These are phyloP conservation scores for Dromiciops gliroides DNA, from an alignment of 2,113 vertebrate species.

Conservation along the genomic window DNA sequence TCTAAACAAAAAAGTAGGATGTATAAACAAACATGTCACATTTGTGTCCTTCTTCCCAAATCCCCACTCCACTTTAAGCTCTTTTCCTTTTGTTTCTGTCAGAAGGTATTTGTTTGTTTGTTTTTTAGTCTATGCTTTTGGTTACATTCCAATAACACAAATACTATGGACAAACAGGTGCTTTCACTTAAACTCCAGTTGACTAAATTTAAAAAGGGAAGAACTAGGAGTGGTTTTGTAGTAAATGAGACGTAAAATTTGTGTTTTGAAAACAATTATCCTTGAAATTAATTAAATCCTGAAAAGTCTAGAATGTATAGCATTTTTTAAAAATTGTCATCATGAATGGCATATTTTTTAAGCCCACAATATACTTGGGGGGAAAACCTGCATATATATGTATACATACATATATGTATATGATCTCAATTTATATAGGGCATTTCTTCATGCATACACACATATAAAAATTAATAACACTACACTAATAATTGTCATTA, in stretches of 20 bases:
- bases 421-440: neutral
- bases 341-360: neutral
- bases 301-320: neutral
- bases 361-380: neutral
- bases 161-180: neutral
- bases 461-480: neutral
- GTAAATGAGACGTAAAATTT: neutral
- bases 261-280: neutral
- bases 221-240: neutral
- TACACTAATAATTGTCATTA: neutral
- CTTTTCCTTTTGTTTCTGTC: neutral
- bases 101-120: neutral
- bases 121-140: neutral
- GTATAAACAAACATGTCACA: neutral
- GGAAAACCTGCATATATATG: neutral
- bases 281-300: neutral
- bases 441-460: neutral
- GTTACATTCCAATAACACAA: neutral
- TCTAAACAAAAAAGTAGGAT: neutral
- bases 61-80: rapidly evolving
- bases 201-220: neutral
- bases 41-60: neutral
- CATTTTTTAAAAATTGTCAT: neutral
- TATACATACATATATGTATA: neutral
- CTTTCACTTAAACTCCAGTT: neutral